Evolutionary conservation across 2,113 vertebrate species (phyloP), one percentile per base, ranked within the genome.

Genomic region (Dolichallabes microphthalmus): DNA sequence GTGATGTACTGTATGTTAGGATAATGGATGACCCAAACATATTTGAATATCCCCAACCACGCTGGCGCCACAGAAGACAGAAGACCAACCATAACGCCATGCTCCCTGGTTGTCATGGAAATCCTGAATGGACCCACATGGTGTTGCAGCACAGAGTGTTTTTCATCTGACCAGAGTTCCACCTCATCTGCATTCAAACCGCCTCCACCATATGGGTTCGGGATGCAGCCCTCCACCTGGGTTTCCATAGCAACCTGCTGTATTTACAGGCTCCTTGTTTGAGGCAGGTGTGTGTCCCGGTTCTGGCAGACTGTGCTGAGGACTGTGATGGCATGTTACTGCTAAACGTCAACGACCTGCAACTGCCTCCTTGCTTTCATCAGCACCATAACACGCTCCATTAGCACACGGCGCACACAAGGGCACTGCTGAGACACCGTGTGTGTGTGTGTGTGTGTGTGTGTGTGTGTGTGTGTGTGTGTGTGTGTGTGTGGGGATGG

Each of bases 21-120:
- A 58, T 79, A 17, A 15, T 45, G 35, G 58, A 4, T 32, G 25
- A 22, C 19, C 0, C 57, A 25, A 80, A 45, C 22, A 9, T 45
- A 61, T 80, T 45, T 6, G 32, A 61, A 80, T 63, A 61, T 15
- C 5, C 25, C 55, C 76, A 81, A 80, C 75, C 82, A 45, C 63
- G 57, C 52, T 73, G 66, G 39, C 30, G 19, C 53, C 52, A 35
- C 69, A 58, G n/a, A 78, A 32, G 35, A 79, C 25, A 55, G 22
- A 80, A 45, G 68, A 27, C 25, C 69, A 63, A 58, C 69, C 25
- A 52, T 61, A 50, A 35, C 22, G 14, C 68, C 68, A 77, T 32
- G 58, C 73, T 71, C 83, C 63, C 71, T 60, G 79, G 78, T 87
- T 85, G 86, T 82, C 83, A 85, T 88, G 73, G 87, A 82, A 82